phyloP scores from a whole-genome alignment of 2,888 invertebrate genomes.

The Sthenelais limicola region DNA sequence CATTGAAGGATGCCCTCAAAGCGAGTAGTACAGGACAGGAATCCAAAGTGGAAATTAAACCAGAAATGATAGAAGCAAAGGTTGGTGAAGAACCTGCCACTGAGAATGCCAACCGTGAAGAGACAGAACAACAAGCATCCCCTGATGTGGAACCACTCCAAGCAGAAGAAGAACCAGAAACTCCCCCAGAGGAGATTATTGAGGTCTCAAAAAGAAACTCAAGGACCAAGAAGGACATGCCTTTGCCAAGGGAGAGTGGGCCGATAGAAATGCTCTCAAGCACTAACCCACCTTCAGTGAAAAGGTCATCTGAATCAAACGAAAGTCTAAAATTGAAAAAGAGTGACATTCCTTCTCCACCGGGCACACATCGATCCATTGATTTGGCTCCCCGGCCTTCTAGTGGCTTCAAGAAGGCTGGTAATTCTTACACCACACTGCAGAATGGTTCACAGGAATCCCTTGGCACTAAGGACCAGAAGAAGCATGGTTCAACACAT shows the following conservation, averaged over 20 bases:
- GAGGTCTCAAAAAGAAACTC: neutral
- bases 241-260: conserved; percentile 2
- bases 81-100: neutral
- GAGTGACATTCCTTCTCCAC: neutral
- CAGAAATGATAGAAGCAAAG: neutral
- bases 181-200: neutral
- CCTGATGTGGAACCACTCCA: neutral
- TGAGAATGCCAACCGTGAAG: neutral
- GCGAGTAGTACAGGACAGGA: neutral
- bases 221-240: neutral
- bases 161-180: neutral
- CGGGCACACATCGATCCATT: neutral
- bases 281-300: neutral
- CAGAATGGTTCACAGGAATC: too few species aligned
- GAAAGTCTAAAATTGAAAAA: neutral
- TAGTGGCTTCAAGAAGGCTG: conserved; percentile 14
- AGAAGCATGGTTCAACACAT: too few species aligned
- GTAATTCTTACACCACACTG: too few species aligned
- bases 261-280: conserved; percentile 8
- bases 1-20: neutral
- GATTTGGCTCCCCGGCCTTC: neutral
- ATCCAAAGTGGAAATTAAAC: neutral
- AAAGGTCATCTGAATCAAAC: neutral
- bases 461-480: too few species aligned
- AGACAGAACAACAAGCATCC: too few species aligned